Percentiles rank a stretch among this genome's conserved stretches.
Evolutionary conservation across 2,888 invertebrate species (phyloP).

Genomic region (Polydrusus cervinus): DNA sequence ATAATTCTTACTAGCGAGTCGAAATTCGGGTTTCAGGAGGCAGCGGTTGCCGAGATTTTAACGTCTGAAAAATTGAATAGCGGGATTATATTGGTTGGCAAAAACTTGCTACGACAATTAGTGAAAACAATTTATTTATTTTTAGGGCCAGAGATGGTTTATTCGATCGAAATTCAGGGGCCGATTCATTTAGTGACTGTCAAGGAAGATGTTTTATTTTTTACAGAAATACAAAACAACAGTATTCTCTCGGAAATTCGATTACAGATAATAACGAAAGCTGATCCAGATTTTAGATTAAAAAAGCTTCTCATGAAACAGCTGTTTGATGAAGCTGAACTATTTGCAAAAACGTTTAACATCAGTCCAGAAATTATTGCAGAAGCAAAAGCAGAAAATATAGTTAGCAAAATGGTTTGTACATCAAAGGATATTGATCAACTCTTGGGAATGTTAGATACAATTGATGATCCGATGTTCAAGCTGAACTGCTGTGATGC

Average conservation of each 20-base stretch:
- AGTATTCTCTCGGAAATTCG: conserved; percentile 60
- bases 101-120: too few relatives aligned
- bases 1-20: too few relatives aligned
- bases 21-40: too few relatives aligned
- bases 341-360: conserved; percentile 67
- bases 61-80: too few relatives aligned
- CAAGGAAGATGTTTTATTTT: conserved; percentile 63
- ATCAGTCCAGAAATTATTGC: conserved; percentile 68
- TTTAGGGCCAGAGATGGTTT: conserved; percentile 59
- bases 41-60: too few relatives aligned
- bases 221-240: conserved; percentile 59
- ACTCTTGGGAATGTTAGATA: conserved; percentile 69
- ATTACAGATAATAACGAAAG: conserved; percentile 68
- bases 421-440: conserved; percentile 65
- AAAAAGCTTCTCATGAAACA: conserved; percentile 70
- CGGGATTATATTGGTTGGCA: too few relatives aligned
- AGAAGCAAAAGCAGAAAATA: conserved; percentile 69
- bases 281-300: conserved; percentile 71
- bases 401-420: conserved; percentile 63
- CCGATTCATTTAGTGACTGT: conserved; percentile 61
- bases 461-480: conserved; percentile 70
- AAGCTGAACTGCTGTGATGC: conserved; percentile 69
- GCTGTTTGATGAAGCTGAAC: conserved; percentile 72
- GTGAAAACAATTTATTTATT: conserved; percentile 26
- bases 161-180: conserved; percentile 61